phyloP scores from a whole-genome alignment of 2,113 vertebrate species.

The Ramphastos sulfuratus region DNA sequence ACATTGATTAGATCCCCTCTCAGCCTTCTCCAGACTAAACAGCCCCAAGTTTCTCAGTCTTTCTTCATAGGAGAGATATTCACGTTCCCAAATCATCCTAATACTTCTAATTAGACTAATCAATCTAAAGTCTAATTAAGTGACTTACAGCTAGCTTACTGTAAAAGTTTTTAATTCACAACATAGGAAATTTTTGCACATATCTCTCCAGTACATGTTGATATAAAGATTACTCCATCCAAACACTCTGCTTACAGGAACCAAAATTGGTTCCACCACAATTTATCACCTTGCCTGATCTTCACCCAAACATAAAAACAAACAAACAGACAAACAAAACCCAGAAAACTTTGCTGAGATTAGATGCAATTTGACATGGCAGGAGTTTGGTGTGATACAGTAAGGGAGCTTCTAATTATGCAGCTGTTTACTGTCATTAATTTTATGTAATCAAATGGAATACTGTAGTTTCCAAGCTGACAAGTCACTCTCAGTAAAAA shows the following conservation, averaged over 20 bases:
- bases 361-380: not conserved
- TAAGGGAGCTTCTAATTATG: conserved; percentile 44
- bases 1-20: too few relatives aligned
- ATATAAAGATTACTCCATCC: not conserved
- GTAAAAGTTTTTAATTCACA: not conserved
- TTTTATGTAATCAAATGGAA: conserved; percentile 22
- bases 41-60: too few relatives aligned
- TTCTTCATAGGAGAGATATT: too few relatives aligned
- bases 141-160: not conserved
- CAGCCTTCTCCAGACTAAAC: too few relatives aligned
- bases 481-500: conserved; percentile 25
- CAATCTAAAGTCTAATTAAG: not conserved
- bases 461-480: conserved; percentile 59
- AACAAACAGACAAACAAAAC: not conserved
- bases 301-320: not conserved
- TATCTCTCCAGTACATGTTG: not conserved
- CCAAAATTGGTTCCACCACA: not conserved
- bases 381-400: not conserved
- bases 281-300: not conserved
- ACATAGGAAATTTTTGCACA: not conserved
- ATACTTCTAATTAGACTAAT: too few relatives aligned
- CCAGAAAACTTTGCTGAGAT: not conserved
- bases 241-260: not conserved
- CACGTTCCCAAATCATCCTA: too few relatives aligned
- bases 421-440: conserved; percentile 37